These are phyloP conservation scores for Bubalus kerabau DNA, from an alignment of 2,113 vertebrate genomes.

Conservation along the genomic window DNA sequence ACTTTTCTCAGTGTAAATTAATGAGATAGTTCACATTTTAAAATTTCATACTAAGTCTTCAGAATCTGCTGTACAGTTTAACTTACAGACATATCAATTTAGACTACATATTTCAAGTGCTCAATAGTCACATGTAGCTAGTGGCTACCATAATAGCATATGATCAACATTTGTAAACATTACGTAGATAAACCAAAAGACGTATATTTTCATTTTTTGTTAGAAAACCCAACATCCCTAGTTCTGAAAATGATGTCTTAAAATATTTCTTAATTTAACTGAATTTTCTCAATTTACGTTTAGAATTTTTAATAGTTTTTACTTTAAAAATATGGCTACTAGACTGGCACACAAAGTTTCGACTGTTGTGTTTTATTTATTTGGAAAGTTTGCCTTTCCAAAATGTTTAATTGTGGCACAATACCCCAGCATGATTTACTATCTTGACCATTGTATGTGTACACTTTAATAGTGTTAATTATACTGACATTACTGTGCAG, in stretches of 20 bases:
- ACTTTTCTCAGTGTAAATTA: neutral
- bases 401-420: neutral
- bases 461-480: neutral
- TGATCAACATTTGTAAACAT: neutral
- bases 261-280: neutral
- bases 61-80: neutral
- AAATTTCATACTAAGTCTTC: neutral
- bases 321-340: neutral
- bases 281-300: neutral
- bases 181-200: neutral
- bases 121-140: accelerated
- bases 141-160: neutral
- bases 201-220: neutral
- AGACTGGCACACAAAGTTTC: neutral
- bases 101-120: neutral
- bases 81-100: neutral
- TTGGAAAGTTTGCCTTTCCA: neutral
- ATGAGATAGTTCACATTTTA: neutral
- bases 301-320: neutral
- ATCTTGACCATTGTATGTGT: neutral
- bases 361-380: neutral
- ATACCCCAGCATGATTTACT: neutral
- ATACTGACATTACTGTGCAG: neutral
- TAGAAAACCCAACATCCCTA: neutral
- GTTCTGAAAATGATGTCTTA: neutral